Evolutionary conservation across 2,113 vertebrate species (phyloP), one percentile per base, ranked within the genome.

Genomic region (Poeciliopsis turrubarensis): DNA sequence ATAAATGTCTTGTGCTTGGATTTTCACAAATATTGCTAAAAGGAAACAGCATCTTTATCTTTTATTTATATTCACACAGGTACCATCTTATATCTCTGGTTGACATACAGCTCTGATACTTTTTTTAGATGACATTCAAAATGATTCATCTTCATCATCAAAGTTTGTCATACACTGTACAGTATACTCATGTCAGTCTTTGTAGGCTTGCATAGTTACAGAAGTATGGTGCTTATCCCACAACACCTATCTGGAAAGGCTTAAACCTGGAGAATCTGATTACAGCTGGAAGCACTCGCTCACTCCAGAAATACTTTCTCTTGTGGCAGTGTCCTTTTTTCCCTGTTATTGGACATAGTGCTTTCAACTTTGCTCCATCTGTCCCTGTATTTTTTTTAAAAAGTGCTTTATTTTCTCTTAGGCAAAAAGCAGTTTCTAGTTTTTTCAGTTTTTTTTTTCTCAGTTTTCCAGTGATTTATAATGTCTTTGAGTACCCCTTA

Each of bases 81-180:
- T 14, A 0, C 27, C 60, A 30, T 30, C 31, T 61, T 44, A 47
- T 83, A 31, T 74, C 32, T 76, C 70, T 77, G 12, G 39, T 63
- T 74, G 29, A 32, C 34, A 60, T 72, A 79, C 66, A 67, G 61
- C 31, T 67, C 12, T 78, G 69, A 73, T 69, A 70, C 39, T 65
- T 74, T 64, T 64, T 72, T 32, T 25, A 76, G 60, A 77, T 68
- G 60, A 26, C 34, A 78, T 76, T 60, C 67, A 75, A 63, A 13
- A 65, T 84, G 81, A 84, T 61, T 83, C 62, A 81, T 75, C 30
- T 82, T 3, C 62, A 69, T 67, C 31, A 13, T 25, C 37, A 31
- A 71, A 76, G 54, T 66, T 31, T 64, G 51, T 65, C 71, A 25
- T 5, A 31, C 60, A 72, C 37, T 67, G 27, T 0, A 57, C 3